phyloP scores from a whole-genome alignment of 2,113 vertebrate genomes.

The Cryptotis parvus region DNA sequence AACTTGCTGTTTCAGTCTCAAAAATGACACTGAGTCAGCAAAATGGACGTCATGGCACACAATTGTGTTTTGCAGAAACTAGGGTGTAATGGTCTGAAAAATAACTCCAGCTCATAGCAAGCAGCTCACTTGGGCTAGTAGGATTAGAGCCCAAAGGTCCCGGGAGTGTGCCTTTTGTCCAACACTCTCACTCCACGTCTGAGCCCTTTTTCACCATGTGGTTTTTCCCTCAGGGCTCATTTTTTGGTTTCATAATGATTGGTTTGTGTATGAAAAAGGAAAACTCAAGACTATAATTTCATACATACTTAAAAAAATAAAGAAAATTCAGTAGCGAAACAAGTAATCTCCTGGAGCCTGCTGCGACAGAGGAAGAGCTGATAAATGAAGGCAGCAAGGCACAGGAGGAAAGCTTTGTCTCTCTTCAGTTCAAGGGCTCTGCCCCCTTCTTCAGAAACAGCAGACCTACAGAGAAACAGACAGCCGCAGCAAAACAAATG shows the following conservation, averaged over 20 bases:
- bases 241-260: slow-evolving; percentile 76
- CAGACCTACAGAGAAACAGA: background rate
- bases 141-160: slow-evolving; percentile 25
- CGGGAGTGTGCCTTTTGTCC: slow-evolving; percentile 46
- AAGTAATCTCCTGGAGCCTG: slow-evolving; percentile 57
- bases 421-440: background rate
- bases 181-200: slow-evolving; percentile 72
- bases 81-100: slow-evolving; percentile 33
- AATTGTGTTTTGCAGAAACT: background rate
- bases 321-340: slow-evolving; percentile 62
- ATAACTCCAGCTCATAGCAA: slow-evolving; percentile 54
- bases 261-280: slow-evolving; percentile 79
- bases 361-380: slow-evolving; percentile 62
- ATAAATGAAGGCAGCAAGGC: slow-evolving; percentile 8
- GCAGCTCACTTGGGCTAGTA: background rate
- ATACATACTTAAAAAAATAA: slow-evolving; percentile 68
- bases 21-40: background rate
- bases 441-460: background rate
- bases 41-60: background rate
- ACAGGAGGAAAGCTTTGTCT: background rate
- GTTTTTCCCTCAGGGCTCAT: slow-evolving; percentile 78
- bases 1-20: slow-evolving; percentile 41
- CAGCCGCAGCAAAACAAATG: background rate
- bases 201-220: background rate
- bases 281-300: slow-evolving; percentile 77